Evolutionary conservation across 2,797 vertebrate species (phyloP), one percentile per base, ranked within the genome.

Genomic region (Chrosomus eos): DNA sequence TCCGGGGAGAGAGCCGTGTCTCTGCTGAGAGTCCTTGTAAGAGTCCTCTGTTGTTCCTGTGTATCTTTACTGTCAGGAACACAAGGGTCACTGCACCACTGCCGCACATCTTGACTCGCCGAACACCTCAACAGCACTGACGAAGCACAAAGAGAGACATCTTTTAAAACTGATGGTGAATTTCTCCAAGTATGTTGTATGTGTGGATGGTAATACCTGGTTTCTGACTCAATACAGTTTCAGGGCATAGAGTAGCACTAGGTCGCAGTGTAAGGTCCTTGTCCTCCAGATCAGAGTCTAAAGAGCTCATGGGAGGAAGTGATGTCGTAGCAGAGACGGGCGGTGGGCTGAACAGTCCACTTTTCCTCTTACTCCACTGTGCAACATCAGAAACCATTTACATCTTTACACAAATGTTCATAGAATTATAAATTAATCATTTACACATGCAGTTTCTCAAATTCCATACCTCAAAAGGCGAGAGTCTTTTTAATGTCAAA

Each of bases 1-100:
- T 97, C 94, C 0, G 94, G 95, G 0, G 96, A 96, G 0, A 96
- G 93, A 1, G 93, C 84, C 0, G 91, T 88, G 86, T 94, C 89
- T 87, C 80, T 73, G 83, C 89, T 90, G 2, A 91, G 74, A 45
- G 89, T 68, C 62, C 72, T 81, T 14, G 78, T 87, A 45, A 83
- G 18, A 86, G 76, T 87, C 8, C 13, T 73, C 19, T 3, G 75
- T 40, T 62, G 90, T 80, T 90, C 92, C 53, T 86, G 4, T 23
- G 48, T 82, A 31, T 84, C 26, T 0, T 86, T 90, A 3, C 74
- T 90, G 9, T 8, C 89, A 51, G 91, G 87, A 66, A 85, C 89
- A 82, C 88, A 66, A 0, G 91, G 90, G 11, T 93, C 91, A 51
- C 88, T 92, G 92, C 90, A 91, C 89, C 90, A 93, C 90, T 93